Evolutionary conservation across 2,113 vertebrate species (phyloP), one percentile per base, ranked within the genome.

Genomic region (Hymenochirus boettgeri): DNA sequence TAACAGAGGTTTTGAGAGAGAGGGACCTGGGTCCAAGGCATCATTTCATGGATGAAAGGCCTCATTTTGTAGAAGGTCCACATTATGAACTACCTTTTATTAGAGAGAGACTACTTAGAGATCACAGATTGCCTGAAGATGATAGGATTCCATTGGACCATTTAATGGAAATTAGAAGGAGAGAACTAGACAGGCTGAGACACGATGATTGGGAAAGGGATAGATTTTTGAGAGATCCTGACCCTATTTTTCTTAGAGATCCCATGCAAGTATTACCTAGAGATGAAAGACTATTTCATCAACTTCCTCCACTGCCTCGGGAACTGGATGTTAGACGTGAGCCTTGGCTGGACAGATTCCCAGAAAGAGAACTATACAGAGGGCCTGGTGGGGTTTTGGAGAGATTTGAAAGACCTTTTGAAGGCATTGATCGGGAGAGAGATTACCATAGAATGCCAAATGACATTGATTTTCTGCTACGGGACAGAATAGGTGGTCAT

Each of bases 221-320:
- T 0, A 82, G 79, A 25, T 87, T 90, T 46, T 97, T 94, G 94
- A 88, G 88, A 73, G 91, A 93, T 12, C 72, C 74, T 52, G 89
- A 88, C 17, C 76, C 63, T 1, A 89, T 93, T 55, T 95, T 88
- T 79, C 85, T 79, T 60, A 86, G 89, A 56, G 89, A 94, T 64
- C 61, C 80, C 22, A 73, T 77, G 55, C 90, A 93, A 55, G 72
- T 65, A 0, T 95, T 90, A 65, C 90, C 90, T 79, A 85, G 82
- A 72, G 92, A 92, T 61, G 89, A 89, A 50, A 82, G 87, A 61
- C 85, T 90, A 63, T 78, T 80, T 9, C 42, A 80, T 2, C 88
- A 86, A 70, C 76, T 87, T 73, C 83, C 91, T 62, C 80, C 88
- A 55, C 85, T 86, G 47, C 91, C 89, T 62, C 79, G 75, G 13